Base-by-base conservation (phyloP, 2,888 invertebrate species). In the Sarcophaga caerulescens region DNA sequence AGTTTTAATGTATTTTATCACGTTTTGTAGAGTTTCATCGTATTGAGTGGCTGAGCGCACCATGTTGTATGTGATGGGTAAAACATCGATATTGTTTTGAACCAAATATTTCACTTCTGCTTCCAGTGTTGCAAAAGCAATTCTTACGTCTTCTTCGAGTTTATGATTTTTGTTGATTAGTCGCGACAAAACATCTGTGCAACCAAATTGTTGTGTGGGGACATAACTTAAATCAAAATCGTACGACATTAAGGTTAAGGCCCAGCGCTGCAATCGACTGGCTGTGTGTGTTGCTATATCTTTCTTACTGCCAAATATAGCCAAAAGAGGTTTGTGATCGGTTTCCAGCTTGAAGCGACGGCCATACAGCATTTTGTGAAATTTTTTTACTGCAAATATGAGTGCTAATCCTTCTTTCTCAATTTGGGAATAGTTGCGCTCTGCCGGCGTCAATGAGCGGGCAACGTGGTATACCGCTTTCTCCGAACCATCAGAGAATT, bases 401-500 rank as follows among this genome's bases (percentile, higher is more conserved):
- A 23, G 23, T 23, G 2, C 23, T 3, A 2, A 23, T 3, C 23
- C 23, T 23, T 23, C 23, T 23, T 23, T 23, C 3, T 23, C 23
- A 23, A 23, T 23, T 23, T 23, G 23, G 2, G 23, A 23, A 23
- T 23, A 23, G 23, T 23, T 23, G 23, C 23, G 23, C 23, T 23
- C 23, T 23, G 23, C 66, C 14, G 76, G 76, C 12, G 76, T 76
- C 47, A 59, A 59, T 23, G 47, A 47, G 4, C 75, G 19, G 3
- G 65, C 47, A 21, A 23, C 23, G 21, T 66, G 66, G 21, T 66
- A 73, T 25, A 84, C 88, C 5, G 89, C 89, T 87, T 89, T 88
- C 76, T 89, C 89, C 62, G 86, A 82, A 62, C 91, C 90, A 88
- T 90, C 89, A 17, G 44, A 60, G 23, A 89, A 92, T 23, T 89